Percentiles rank a stretch among this genome's conserved stretches.
These are phyloP conservation scores for Drosophila ambigua DNA, from an alignment of 1,140 invertebrate genomes.

Conservation along the genomic window DNA sequence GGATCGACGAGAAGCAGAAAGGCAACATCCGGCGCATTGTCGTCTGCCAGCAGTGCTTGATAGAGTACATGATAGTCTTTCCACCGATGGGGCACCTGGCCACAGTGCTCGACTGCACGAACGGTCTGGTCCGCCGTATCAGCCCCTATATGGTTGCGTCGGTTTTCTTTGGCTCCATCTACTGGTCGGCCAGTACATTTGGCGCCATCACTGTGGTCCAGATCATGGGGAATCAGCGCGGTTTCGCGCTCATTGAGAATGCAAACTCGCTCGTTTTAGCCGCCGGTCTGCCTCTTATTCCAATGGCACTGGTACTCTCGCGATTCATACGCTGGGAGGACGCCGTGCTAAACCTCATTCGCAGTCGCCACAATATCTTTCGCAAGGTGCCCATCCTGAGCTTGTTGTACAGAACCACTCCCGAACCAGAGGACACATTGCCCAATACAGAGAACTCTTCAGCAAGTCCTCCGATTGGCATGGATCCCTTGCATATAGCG, in stretches of 20 bases:
- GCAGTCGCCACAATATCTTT: constrained; percentile 86
- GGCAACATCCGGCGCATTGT: constrained; percentile 93
- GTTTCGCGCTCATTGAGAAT: constrained; percentile 95
- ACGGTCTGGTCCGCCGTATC: constrained; percentile 92
- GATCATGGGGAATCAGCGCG: constrained; percentile 96
- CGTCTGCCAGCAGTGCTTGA: constrained; percentile 96
- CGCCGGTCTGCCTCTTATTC: constrained; percentile 95
- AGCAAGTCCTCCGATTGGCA: constrained; percentile 81
- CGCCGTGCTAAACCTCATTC: constrained; percentile 90
- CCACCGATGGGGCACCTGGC: constrained; percentile 93
- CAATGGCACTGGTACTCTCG: constrained; percentile 93
- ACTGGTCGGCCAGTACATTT: constrained; percentile 98
- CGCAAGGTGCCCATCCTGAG: constrained; percentile 86
- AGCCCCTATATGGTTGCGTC: constrained; percentile 96
- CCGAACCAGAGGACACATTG: not conserved
- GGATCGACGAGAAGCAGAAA: constrained; percentile 98
- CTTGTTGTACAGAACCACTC: constrained; percentile 5
- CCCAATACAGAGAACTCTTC: constrained; percentile 31
- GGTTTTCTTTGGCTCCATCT: constrained; percentile 94
- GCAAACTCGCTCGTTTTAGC: constrained; percentile 95
- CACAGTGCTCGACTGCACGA: constrained; percentile 91
- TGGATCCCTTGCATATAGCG: constrained; percentile 89
- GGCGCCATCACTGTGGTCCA: constrained; percentile 98
- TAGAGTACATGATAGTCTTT: constrained; percentile 96
- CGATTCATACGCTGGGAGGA: constrained; percentile 98